Evolutionary conservation across 2,113 vertebrate species (phyloP).

Genomic region (Noctilio leporinus): DNA sequence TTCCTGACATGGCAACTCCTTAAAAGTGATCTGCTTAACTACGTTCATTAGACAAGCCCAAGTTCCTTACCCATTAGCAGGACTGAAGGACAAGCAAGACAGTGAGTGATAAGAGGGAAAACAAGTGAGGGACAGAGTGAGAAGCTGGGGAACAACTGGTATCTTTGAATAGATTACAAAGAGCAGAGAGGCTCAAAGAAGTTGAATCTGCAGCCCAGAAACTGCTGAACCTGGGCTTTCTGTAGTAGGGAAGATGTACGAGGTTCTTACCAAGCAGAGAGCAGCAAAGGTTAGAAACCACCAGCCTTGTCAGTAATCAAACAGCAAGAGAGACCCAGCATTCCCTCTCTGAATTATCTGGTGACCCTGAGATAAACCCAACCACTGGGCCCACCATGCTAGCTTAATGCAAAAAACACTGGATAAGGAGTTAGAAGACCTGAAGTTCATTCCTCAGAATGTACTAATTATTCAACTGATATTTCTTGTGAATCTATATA

Average conservation of each 20-base stretch:
- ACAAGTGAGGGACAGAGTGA: background rate
- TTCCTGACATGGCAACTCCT: background rate
- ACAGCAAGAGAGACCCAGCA: background rate
- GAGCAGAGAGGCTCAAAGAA: conserved; percentile 8
- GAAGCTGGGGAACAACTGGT: background rate
- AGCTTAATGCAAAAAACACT: background rate
- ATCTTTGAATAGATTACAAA: background rate
- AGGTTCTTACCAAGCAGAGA: conserved; percentile 3
- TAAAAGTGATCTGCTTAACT: background rate
- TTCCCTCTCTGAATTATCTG: background rate
- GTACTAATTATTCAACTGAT: background rate
- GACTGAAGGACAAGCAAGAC: background rate
- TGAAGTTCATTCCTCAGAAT: background rate
- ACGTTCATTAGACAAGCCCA: background rate
- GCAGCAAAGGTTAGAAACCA: background rate
- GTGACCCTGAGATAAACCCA: background rate
- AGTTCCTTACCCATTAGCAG: background rate
- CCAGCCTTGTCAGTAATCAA: background rate
- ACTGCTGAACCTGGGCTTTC: background rate
- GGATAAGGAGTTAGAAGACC: background rate
- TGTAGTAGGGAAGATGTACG: background rate
- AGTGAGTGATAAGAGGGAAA: background rate
- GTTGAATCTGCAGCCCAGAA: background rate
- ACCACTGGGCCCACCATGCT: background rate
- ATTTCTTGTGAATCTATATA: background rate